Conservation (phyloP, 2,113 vertebrate species). For the Dendrocopos noguchii region DNA sequence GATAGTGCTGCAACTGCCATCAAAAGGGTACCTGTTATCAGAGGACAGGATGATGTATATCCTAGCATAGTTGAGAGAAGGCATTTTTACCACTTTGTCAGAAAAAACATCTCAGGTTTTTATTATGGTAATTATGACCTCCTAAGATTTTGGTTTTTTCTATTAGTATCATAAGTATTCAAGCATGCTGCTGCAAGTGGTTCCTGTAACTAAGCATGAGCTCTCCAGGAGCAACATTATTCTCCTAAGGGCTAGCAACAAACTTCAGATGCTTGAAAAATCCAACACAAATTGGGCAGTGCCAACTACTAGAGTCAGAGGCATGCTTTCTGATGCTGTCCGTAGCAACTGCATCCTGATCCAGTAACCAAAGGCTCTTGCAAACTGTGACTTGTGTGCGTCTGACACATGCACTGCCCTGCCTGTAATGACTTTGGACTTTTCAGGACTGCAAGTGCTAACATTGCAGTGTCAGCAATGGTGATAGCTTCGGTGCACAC, state of each 20-base stretch:
- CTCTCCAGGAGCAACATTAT: background rate
- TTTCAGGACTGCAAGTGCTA: background rate
- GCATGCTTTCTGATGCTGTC: background rate
- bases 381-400: accelerated
- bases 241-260: background rate
- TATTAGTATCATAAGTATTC: background rate
- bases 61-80: background rate
- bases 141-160: background rate
- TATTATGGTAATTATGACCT: background rate
- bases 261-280: background rate
- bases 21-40: background rate
- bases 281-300: background rate
- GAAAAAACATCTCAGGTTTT: background rate
- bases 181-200: background rate
- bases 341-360: background rate
- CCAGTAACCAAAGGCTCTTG: background rate
- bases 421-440: background rate
- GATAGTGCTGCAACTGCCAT: background rate
- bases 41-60: background rate
- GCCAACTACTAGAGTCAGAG: background rate
- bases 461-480: accelerated
- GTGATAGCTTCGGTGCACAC: background rate
- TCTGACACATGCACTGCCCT: background rate
- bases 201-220: background rate
- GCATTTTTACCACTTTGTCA: background rate